Conservation (phyloP, 2,113 vertebrate genomes). For the Pelmatolapia mariae region DNA sequence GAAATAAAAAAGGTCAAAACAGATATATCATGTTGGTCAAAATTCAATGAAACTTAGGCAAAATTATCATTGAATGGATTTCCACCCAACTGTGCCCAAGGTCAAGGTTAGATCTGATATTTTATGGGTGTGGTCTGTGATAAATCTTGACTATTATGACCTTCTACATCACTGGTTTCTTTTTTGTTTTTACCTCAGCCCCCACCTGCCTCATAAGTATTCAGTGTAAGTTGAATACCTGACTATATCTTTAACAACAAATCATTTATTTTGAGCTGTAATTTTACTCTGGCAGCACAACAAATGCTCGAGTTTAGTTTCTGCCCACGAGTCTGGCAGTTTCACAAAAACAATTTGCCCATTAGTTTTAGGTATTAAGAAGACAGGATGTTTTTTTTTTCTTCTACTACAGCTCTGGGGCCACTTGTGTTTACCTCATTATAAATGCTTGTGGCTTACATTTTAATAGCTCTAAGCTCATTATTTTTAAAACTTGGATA, state of each 20-base stretch:
- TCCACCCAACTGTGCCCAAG: not conserved
- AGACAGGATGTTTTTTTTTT: not conserved
- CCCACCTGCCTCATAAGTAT: slow-evolving; percentile 9
- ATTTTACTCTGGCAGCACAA: slow-evolving; percentile 3
- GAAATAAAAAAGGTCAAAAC: not conserved
- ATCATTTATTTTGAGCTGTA: not conserved
- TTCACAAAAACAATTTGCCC: slow-evolving; percentile 20
- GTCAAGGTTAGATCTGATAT: not conserved
- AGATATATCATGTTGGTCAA: not conserved
- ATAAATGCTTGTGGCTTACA: slow-evolving; percentile 12
- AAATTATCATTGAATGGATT: not conserved
- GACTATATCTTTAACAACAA: not conserved
- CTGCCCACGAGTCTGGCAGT: slow-evolving; percentile 35
- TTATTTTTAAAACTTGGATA: slow-evolving; percentile 16
- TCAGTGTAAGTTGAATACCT: slow-evolving; percentile 12
- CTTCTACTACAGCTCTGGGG: not conserved
- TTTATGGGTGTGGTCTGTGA: not conserved
- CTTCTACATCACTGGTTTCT: not conserved
- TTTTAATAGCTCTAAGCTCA: slow-evolving; percentile 14
- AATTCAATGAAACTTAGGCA: not conserved
- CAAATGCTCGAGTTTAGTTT: slow-evolving; percentile 24
- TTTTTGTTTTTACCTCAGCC: not conserved
- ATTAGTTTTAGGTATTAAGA: slow-evolving; percentile 35
- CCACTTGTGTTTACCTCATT: slow-evolving; percentile 28
- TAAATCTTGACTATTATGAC: not conserved